phyloP scores from a whole-genome alignment of 2,113 vertebrate genomes.

The Oncorhynchus keta region DNA sequence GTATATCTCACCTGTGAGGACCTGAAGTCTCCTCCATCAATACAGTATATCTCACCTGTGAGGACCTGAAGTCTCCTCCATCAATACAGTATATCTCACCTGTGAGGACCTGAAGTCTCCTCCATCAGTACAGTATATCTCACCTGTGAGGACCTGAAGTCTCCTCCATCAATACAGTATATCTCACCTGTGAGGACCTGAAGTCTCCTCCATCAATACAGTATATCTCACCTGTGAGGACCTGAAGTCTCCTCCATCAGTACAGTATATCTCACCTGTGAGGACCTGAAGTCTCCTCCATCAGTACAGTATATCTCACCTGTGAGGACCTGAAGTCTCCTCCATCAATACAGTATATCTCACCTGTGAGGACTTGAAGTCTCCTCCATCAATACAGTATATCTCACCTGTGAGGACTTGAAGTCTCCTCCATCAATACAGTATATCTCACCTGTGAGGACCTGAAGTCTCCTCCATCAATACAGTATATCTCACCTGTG shows the following conservation, averaged over 20 bases:
- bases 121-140: slow-evolving; percentile 13
- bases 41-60: slow-evolving; percentile 53
- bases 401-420: slow-evolving; percentile 61
- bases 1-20: neutral
- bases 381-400: neutral
- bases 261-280: slow-evolving; percentile 41
- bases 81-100: slow-evolving; percentile 20
- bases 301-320: neutral
- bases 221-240: slow-evolving; percentile 52
- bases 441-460: slow-evolving; percentile 52
- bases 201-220: no score
- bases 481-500: slow-evolving; percentile 42
- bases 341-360: neutral
- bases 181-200: slow-evolving; percentile 48
- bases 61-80: slow-evolving; percentile 68
- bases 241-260: slow-evolving; percentile 65
- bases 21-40: no score
- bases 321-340: no score
- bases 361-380: no score
- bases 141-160: slow-evolving; percentile 64
- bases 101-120: slow-evolving; percentile 73
- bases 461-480: slow-evolving; percentile 66
- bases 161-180: slow-evolving; percentile 55
- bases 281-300: slow-evolving; percentile 4
- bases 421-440: slow-evolving; percentile 72